Evolutionary conservation across 2,888 invertebrate genomes (phyloP).

Genomic region (Hirudinaria manillensis): DNA sequence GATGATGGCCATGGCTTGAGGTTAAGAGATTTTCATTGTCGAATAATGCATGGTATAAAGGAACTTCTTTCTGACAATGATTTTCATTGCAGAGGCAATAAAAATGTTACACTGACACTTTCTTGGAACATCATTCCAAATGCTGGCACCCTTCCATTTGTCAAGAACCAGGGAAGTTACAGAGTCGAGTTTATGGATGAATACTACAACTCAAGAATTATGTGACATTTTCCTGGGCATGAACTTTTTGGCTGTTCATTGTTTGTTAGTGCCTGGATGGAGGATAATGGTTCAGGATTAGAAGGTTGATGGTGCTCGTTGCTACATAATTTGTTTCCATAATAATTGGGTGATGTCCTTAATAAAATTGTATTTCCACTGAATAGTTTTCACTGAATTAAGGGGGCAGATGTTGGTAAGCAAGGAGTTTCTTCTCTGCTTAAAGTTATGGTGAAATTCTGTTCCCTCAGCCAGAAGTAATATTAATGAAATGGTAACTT

Average conservation of each 20-base stretch:
- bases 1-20: slow-evolving; percentile 95
- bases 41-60: background rate
- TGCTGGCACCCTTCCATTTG: slow-evolving; percentile 85
- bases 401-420: too few species aligned
- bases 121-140: slow-evolving; percentile 98
- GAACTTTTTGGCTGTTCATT: too few species aligned
- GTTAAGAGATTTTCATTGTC: slow-evolving; percentile 55
- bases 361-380: too few species aligned
- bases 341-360: too few species aligned
- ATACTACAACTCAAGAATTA: slow-evolving; percentile 20
- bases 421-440: too few species aligned
- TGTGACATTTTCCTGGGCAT: background rate
- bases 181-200: slow-evolving; percentile 75
- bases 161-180: slow-evolving; percentile 75
- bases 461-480: too few species aligned
- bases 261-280: background rate
- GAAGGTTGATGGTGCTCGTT: too few species aligned
- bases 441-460: too few species aligned
- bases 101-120: slow-evolving; percentile 85
- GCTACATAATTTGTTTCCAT: too few species aligned
- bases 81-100: slow-evolving; percentile 67
- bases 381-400: too few species aligned
- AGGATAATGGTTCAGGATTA: background rate
- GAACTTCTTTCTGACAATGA: background rate
- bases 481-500: too few species aligned